Evolutionary conservation across 2,113 vertebrate species (phyloP).

Genomic region (Mustela nigripes): DNA sequence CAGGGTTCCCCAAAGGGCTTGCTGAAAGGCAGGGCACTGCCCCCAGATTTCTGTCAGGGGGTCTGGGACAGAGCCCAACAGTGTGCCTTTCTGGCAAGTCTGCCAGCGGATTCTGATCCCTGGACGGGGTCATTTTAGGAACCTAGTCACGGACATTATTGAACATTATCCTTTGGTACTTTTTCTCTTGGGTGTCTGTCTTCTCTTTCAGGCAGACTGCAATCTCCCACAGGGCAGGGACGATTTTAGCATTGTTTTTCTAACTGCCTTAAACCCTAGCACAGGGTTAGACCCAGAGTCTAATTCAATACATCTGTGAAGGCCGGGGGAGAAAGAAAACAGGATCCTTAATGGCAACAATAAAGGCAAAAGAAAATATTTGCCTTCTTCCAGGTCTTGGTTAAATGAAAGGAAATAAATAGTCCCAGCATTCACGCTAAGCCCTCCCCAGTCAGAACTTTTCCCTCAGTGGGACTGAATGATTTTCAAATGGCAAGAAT

Average conservation of each 20-base stretch:
- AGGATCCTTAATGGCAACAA: neutral
- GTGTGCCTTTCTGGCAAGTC: neutral
- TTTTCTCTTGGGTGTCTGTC: neutral
- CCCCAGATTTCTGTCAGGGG: neutral
- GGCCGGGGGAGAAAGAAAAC: conserved; percentile 44
- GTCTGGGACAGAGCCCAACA: neutral
- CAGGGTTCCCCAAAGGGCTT: neutral
- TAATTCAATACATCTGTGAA: conserved; percentile 11
- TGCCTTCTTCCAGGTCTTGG: conserved; percentile 17
- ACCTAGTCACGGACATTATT: neutral
- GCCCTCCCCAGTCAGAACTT: neutral
- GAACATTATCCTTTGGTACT: neutral
- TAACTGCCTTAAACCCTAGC: neutral
- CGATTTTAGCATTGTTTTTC: conserved; percentile 14
- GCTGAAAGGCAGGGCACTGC: neutral
- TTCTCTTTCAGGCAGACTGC: neutral
- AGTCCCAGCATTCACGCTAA: neutral
- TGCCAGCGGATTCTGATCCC: neutral
- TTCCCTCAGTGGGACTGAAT: neutral
- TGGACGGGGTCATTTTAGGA: neutral
- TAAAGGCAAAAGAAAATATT: conserved; percentile 30
- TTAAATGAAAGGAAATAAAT: conserved; percentile 45
- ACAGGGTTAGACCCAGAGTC: neutral
- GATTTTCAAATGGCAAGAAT: neutral
- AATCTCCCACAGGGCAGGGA: neutral